phyloP scores from a whole-genome alignment of 2,888 invertebrate genomes.

The Eupithecia subumbrata region DNA sequence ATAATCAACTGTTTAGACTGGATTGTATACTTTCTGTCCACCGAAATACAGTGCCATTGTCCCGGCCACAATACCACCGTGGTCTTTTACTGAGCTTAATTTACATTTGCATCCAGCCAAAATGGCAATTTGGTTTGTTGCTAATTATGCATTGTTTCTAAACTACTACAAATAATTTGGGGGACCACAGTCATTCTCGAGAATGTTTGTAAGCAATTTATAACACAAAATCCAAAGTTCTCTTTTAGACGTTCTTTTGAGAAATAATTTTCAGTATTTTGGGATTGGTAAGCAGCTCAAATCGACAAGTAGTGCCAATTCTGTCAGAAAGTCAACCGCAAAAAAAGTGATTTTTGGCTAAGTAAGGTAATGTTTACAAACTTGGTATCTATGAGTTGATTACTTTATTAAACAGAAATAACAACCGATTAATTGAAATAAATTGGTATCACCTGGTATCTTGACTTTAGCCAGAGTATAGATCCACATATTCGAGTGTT shows the following conservation, averaged over 20 bases:
- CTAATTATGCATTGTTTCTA: constrained; percentile 36
- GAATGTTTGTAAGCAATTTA: background rate
- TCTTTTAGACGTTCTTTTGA: background rate
- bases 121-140: constrained; percentile 42
- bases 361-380: too few relatives aligned
- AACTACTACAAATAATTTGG: constrained; percentile 29
- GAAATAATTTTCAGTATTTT: background rate
- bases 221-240: background rate
- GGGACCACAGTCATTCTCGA: constrained; percentile 16
- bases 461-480: too few relatives aligned
- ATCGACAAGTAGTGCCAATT: background rate
- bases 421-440: too few relatives aligned
- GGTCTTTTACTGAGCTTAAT: constrained; percentile 40
- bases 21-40: constrained; percentile 22
- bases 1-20: constrained; percentile 24
- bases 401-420: too few relatives aligned
- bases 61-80: constrained; percentile 33
- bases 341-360: background rate
- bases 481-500: too few relatives aligned
- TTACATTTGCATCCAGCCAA: constrained; percentile 40
- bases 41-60: constrained; percentile 37
- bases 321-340: background rate
- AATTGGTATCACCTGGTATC: too few relatives aligned
- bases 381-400: too few relatives aligned
- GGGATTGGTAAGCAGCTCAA: background rate